These are phyloP conservation scores for Odontomachus brunneus DNA, from an alignment of 1,140 invertebrate genomes.

Conservation along the genomic window DNA sequence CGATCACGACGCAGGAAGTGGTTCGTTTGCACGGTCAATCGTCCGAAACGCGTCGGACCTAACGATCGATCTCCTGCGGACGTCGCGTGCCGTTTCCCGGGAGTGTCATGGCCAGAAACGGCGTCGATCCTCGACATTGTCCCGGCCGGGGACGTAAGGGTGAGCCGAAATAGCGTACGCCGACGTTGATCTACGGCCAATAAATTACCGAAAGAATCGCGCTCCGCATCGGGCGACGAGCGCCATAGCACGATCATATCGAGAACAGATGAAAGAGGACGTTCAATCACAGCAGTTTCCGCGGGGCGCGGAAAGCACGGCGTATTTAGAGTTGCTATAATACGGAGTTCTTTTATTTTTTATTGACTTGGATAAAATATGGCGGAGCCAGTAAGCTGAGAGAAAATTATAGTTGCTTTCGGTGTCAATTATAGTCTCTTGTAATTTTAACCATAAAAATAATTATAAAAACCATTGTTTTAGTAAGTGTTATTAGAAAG, in stretches of 20 bases:
- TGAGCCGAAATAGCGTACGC: slow-evolving; percentile 48
- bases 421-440: too few relatives aligned
- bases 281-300: slow-evolving; percentile 31
- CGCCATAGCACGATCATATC: slow-evolving; percentile 1
- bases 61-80: slow-evolving; percentile 75
- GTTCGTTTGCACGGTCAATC: slow-evolving; percentile 76
- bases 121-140: slow-evolving; percentile 71
- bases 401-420: too few relatives aligned
- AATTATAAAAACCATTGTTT: too few relatives aligned
- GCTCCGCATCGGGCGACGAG: slow-evolving; percentile 41
- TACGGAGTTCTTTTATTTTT: too few relatives aligned
- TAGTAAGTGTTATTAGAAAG: too few relatives aligned
- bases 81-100: slow-evolving; percentile 65
- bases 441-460: too few relatives aligned
- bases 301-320: not conserved
- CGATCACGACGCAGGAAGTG: slow-evolving; percentile 71
- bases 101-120: slow-evolving; percentile 71
- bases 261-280: slow-evolving; percentile 21
- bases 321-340: too few relatives aligned
- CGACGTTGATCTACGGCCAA: slow-evolving; percentile 68
- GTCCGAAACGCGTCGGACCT: slow-evolving; percentile 71
- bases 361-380: too few relatives aligned
- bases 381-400: too few relatives aligned
- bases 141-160: slow-evolving; percentile 33
- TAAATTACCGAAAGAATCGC: slow-evolving; percentile 72